A percentile compares a stretch with the other conserved stretches of the same genome.
These are phyloP conservation scores for Ethmia dodecea DNA, from an alignment of 2,888 invertebrate species.

Conservation along the genomic window DNA sequence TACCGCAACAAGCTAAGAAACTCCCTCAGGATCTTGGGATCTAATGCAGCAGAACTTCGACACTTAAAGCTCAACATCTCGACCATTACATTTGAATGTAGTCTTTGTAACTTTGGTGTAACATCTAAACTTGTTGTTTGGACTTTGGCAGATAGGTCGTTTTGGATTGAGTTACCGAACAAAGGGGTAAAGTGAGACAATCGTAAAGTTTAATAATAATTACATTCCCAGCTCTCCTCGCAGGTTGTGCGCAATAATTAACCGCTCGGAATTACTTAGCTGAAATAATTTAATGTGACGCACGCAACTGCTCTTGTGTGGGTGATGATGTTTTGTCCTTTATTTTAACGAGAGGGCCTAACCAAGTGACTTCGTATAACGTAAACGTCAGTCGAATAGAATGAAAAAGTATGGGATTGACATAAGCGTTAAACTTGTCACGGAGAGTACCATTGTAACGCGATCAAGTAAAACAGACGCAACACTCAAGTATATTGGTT, in stretches of 20 bases:
- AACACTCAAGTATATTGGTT: too few relatives aligned
- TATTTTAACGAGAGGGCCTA: too few relatives aligned
- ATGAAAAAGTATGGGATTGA: too few relatives aligned
- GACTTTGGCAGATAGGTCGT: slow-evolving; percentile 28
- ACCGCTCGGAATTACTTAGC: slow-evolving; percentile 77
- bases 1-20: slow-evolving; percentile 72
- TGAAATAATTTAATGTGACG: slow-evolving; percentile 77
- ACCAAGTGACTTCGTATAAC: too few relatives aligned
- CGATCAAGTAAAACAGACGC: too few relatives aligned
- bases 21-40: slow-evolving; percentile 69
- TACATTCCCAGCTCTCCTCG: slow-evolving; percentile 76
- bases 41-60: slow-evolving; percentile 39
- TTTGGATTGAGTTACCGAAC: slow-evolving; percentile 24
- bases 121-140: slow-evolving; percentile 25
- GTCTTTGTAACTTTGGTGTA: slow-evolving; percentile 23
- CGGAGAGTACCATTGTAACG: too few relatives aligned
- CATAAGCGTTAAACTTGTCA: too few relatives aligned
- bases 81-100: slow-evolving; percentile 24
- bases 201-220: slow-evolving; percentile 79
- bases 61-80: slow-evolving; percentile 23
- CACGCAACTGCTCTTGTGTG: slow-evolving; percentile 43
- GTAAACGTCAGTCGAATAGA: too few relatives aligned
- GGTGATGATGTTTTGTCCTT: too few relatives aligned
- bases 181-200: slow-evolving; percentile 77
- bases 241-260: slow-evolving; percentile 75